Evolutionary conservation across 1,140 invertebrate species (phyloP).

Genomic region (Centruroides sculpturatus): DNA sequence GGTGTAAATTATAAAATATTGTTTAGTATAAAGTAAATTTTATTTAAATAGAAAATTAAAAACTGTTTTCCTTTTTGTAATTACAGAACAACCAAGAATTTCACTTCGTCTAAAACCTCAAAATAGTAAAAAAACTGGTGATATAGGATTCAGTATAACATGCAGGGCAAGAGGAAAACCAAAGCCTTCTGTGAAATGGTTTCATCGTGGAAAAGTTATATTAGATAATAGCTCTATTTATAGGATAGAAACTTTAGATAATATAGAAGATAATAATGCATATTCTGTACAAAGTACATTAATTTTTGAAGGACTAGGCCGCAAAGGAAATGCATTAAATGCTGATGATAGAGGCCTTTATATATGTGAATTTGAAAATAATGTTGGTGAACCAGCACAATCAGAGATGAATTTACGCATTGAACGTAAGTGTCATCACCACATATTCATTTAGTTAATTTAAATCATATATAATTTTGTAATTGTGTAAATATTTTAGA

Average conservation of each 20-base stretch:
- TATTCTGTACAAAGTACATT: slow-evolving; percentile 69
- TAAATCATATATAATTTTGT: not conserved
- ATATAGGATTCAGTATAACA: slow-evolving; percentile 58
- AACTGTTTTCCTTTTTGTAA: too few relatives aligned
- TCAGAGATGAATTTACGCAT: slow-evolving; percentile 59
- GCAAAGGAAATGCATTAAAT: slow-evolving; percentile 27
- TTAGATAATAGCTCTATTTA: slow-evolving; percentile 44
- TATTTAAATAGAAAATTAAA: too few relatives aligned
- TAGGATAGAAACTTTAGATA: slow-evolving; percentile 58
- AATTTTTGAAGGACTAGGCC: slow-evolving; percentile 55
- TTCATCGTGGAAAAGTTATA: slow-evolving; percentile 67
- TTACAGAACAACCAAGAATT: slow-evolving; percentile 59
- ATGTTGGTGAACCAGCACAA: slow-evolving; percentile 66
- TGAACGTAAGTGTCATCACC: slow-evolving; percentile 51
- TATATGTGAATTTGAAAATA: slow-evolving; percentile 74
- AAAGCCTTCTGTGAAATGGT: slow-evolving; percentile 62
- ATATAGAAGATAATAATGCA: slow-evolving; percentile 50
- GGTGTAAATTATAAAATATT: too few relatives aligned
- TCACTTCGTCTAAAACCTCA: slow-evolving; percentile 59
- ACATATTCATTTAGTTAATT: not conserved
- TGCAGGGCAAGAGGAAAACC: slow-evolving; percentile 79
- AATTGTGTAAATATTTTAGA: slow-evolving; percentile 32
- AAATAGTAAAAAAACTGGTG: slow-evolving; percentile 45
- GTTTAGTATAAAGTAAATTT: too few relatives aligned
- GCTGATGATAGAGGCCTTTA: slow-evolving; percentile 72